A percentile compares a stretch with the other conserved stretches of the same genome.
Conservation (phyloP, 2,797 vertebrate genomes). For the Liparis tanakae region DNA sequence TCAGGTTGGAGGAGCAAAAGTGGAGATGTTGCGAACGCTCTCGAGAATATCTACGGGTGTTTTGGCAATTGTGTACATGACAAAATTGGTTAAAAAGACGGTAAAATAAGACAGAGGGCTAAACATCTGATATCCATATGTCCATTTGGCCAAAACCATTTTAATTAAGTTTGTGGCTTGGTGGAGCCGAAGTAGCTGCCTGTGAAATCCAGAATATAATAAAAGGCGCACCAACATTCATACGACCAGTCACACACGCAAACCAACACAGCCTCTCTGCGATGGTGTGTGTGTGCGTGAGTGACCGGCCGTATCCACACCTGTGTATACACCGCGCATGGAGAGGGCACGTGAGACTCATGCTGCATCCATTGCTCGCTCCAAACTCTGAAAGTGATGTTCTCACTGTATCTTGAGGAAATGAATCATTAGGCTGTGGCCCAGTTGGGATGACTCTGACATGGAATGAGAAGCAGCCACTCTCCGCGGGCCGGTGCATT, state of each 20-base stretch:
- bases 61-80: conserved; percentile 13
- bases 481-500: conserved; percentile 66
- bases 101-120: conserved; percentile 31
- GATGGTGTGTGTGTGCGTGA: conserved; percentile 47
- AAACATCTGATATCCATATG: conserved; percentile 74
- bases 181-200: conserved; percentile 48
- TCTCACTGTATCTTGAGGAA: conserved; percentile 78
- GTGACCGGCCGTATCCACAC: conserved; percentile 43
- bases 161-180: conserved; percentile 64
- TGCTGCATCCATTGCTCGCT: conserved; percentile 46
- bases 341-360: conserved; percentile 44
- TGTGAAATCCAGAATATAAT: conserved; percentile 52
- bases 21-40: conserved; percentile 28
- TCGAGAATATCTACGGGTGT: conserved; percentile 22
- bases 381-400: conserved; percentile 75
- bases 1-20: conserved; percentile 41
- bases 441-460: conserved; percentile 69
- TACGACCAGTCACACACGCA: background rate
- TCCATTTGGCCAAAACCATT: conserved; percentile 56
- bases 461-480: conserved; percentile 78
- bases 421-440: conserved; percentile 73
- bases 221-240: conserved; percentile 29
- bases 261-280: conserved; percentile 3
- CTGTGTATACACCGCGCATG: conserved; percentile 51
- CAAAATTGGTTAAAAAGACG: conserved; percentile 25